These are phyloP conservation scores for Drosophila littoralis DNA, from an alignment of 1,140 invertebrate genomes.

Conservation along the genomic window DNA sequence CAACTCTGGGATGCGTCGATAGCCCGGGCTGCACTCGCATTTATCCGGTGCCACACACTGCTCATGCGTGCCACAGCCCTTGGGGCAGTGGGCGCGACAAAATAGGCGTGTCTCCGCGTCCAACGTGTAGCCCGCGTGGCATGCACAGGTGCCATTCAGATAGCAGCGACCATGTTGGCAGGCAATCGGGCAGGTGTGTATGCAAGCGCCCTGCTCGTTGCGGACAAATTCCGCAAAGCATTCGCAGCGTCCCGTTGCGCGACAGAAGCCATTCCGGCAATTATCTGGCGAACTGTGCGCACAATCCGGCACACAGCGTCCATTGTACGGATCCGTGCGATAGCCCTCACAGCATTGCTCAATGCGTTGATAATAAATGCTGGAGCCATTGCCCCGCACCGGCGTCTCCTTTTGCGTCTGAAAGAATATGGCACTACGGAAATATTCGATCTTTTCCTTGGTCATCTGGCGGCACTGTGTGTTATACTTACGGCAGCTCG, in stretches of 20 bases:
- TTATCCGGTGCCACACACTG: constrained; percentile 86
- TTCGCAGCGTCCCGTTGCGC: constrained; percentile 86
- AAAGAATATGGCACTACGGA: constrained; percentile 63
- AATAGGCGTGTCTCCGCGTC: constrained; percentile 84
- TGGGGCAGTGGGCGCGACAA: constrained; percentile 85
- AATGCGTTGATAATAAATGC: constrained; percentile 81
- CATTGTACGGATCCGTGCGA: constrained; percentile 85
- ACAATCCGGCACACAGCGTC: constrained; percentile 86
- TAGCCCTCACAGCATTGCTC: constrained; percentile 87
- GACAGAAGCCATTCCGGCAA: constrained; percentile 86
- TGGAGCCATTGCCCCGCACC: constrained; percentile 72
- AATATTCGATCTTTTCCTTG: not conserved
- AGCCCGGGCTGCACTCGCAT: constrained; percentile 87
- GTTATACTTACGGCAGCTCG: constrained; percentile 61
- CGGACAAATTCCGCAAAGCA: constrained; percentile 87
- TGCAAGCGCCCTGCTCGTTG: constrained; percentile 68
- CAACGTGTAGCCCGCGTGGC: constrained; percentile 87
- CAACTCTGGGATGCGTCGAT: constrained; percentile 78
- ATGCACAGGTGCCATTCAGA: constrained; percentile 86
- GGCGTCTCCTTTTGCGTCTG: constrained; percentile 53
- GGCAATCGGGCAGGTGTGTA: constrained; percentile 76
- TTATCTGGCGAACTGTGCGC: constrained; percentile 68
- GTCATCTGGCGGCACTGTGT: not conserved
- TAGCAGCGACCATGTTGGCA: constrained; percentile 84
- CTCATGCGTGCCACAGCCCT: constrained; percentile 68